These are phyloP conservation scores for Mus pahari DNA, from an alignment of 2,113 vertebrate genomes.

Conservation along the genomic window DNA sequence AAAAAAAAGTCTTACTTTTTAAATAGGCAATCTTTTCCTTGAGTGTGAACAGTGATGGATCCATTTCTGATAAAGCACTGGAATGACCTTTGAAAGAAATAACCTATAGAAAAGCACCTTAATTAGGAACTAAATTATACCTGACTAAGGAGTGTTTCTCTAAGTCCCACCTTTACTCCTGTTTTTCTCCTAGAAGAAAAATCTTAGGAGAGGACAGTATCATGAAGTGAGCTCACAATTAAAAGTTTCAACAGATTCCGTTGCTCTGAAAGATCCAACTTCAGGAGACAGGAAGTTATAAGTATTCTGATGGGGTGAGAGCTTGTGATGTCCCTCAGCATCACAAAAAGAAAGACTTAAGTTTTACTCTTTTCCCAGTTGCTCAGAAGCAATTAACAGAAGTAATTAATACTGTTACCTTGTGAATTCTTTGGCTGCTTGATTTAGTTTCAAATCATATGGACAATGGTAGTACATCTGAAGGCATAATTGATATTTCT, in stretches of 20 bases:
- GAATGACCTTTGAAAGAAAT: background rate
- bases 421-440: slow-evolving; percentile 42
- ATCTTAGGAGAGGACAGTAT: background rate
- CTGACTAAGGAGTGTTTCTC: background rate
- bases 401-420: slow-evolving; percentile 67
- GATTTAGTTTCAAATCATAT: slow-evolving; percentile 70
- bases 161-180: background rate
- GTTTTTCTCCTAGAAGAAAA: background rate
- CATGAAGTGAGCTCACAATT: background rate
- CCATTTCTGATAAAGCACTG: background rate
- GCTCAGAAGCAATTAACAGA: slow-evolving; percentile 59
- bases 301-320: background rate
- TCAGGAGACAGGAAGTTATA: background rate
- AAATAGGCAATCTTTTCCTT: background rate
- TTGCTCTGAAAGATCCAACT: background rate
- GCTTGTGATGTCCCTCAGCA: background rate
- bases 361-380: background rate
- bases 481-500: slow-evolving; percentile 67
- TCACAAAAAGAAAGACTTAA: background rate
- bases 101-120: background rate
- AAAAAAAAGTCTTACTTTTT: background rate
- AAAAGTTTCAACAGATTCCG: background rate
- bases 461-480: slow-evolving; percentile 38
- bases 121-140: background rate
- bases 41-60: background rate